Evolutionary conservation across 2,888 invertebrate species (phyloP).

Genomic region (Aporophyla nigra): DNA sequence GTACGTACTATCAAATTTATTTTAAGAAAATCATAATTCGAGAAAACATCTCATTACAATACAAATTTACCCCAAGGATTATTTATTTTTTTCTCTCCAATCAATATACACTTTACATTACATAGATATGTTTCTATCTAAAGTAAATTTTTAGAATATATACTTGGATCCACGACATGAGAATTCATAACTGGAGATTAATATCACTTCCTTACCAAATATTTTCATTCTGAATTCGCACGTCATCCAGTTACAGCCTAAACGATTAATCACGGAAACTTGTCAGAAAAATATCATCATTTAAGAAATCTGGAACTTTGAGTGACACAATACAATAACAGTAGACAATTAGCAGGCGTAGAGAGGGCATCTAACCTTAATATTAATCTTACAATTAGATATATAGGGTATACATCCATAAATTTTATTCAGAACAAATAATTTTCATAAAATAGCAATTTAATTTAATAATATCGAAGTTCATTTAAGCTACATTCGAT

Average conservation of each 20-base stretch:
- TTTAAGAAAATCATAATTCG: neutral
- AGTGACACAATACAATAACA: slow-evolving; percentile 56
- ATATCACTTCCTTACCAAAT: slow-evolving; percentile 56
- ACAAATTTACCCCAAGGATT: neutral
- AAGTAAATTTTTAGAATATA: slow-evolving; percentile 47
- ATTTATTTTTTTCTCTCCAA: neutral
- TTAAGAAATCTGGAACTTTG: slow-evolving; percentile 37
- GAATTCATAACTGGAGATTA: slow-evolving; percentile 34
- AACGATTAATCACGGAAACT: slow-evolving; percentile 39
- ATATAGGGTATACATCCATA: slow-evolving; percentile 61
- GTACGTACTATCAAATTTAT: slow-evolving; percentile 5
- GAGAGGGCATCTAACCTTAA: slow-evolving; percentile 57
- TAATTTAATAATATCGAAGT: slow-evolving; percentile 54
- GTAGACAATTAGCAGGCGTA: slow-evolving; percentile 50
- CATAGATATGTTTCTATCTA: slow-evolving; percentile 48
- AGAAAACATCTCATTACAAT: slow-evolving; percentile 40
- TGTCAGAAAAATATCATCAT: slow-evolving; percentile 54
- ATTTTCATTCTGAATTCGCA: slow-evolving; percentile 34
- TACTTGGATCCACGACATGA: slow-evolving; percentile 39
- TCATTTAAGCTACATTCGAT: slow-evolving; percentile 48
- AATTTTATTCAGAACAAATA: slow-evolving; percentile 51
- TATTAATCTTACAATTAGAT: slow-evolving; percentile 53
- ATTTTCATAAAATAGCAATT: slow-evolving; percentile 51
- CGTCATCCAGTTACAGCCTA: slow-evolving; percentile 4
- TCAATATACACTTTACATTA: slow-evolving; percentile 34